Evolutionary conservation across 2,113 vertebrate genomes (phyloP), one percentile per base, ranked within the genome.

Genomic region (Zeus faber): DNA sequence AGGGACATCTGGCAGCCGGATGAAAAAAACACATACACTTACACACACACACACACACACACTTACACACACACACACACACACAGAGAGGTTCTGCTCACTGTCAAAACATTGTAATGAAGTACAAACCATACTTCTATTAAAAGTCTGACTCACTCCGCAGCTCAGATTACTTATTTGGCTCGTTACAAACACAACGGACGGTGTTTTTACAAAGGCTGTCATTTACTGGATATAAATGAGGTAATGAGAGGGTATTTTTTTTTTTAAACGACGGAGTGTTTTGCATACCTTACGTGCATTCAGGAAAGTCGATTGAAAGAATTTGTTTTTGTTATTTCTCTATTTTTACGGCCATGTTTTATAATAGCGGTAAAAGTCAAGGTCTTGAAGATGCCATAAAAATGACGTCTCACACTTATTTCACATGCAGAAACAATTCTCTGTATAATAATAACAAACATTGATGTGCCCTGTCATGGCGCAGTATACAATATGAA

Each of bases 131-230:
- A 81, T 74, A 70, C 61, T 49, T 75, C 64, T 74, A 68, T 85
- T 74, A 79, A 80, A 81, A 80, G 70, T 76, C 72, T 55, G 70
- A 44, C 72, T 77, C n/a, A n/a, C n/a, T n/a, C n/a, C n/a, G n/a
- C n/a, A n/a, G n/a, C n/a, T n/a, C n/a, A n/a, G n/a, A n/a, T n/a
- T n/a, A n/a, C n/a, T n/a, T n/a, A n/a, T n/a, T n/a, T n/a, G n/a
- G n/a, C n/a, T n/a, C n/a, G n/a, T n/a, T n/a, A n/a, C n/a, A n/a
- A n/a, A n/a, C n/a, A n/a, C n/a, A n/a, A n/a, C n/a, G n/a, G n/a
- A n/a, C n/a, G n/a, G n/a, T n/a, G 45, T 23, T 52, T 81, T 74
- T 83, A 77, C 73, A 74, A 44, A 74, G 67, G 76, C 77, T 83
- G 70, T 60, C 27, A 78, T 77, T 80, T 67, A 84, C 47, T 21